These are phyloP conservation scores for Echeneis naucrates DNA, from an alignment of 2,797 vertebrate species.

Conservation along the genomic window DNA sequence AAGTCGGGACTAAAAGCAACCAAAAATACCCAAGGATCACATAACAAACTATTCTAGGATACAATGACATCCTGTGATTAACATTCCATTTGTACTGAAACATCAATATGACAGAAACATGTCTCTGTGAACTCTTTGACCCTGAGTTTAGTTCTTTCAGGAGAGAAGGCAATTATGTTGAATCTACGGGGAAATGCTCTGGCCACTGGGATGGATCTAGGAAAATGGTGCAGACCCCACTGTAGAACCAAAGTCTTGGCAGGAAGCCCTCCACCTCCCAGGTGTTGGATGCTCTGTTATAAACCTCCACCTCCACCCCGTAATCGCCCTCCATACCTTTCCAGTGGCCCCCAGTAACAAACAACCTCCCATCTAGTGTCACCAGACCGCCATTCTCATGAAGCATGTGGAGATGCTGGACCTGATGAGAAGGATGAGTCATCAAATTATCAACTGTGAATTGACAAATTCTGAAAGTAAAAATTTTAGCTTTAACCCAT, in stretches of 20 bases:
- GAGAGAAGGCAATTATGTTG: constrained; percentile 52
- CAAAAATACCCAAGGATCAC: constrained; percentile 58
- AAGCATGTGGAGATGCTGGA: constrained; percentile 94
- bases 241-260: constrained; percentile 95
- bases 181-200: constrained; percentile 80
- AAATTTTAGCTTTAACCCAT: background rate
- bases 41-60: constrained; percentile 60
- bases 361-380: constrained; percentile 86
- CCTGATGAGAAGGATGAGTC: constrained; percentile 74
- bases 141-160: background rate
- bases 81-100: constrained; percentile 38
- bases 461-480: background rate
- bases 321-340: constrained; percentile 97
- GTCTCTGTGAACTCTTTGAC: constrained; percentile 30
- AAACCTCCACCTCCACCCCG: constrained; percentile 94
- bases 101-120: constrained; percentile 2
- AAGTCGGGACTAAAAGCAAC: constrained; percentile 32
- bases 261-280: constrained; percentile 90
- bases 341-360: constrained; percentile 95
- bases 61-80: constrained; percentile 47
- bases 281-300: constrained; percentile 85
- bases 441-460: background rate
- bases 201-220: constrained; percentile 92
- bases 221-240: constrained; percentile 90
- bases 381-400: constrained; percentile 96